phyloP scores from a whole-genome alignment of 2,888 invertebrate genomes.

The Tubiluchus corallicola region DNA sequence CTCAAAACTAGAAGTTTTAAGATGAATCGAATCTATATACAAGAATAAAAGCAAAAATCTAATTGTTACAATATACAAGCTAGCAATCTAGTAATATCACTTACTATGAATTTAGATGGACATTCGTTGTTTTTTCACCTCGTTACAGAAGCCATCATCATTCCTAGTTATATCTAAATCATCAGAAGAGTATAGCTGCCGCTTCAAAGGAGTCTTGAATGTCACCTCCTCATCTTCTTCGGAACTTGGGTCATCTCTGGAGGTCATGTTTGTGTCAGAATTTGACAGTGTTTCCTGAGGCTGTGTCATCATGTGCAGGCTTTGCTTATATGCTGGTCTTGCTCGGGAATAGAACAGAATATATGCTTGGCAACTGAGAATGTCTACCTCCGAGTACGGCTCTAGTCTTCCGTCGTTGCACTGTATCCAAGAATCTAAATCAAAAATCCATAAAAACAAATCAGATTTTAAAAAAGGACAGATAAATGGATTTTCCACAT shows the following conservation, averaged over 20 bases:
- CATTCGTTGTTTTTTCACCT: neutral
- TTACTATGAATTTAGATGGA: no score
- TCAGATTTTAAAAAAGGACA: no score
- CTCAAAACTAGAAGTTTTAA: no score
- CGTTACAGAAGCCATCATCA: neutral
- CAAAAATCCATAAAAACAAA: conserved; percentile 22
- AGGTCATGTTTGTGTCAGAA: neutral
- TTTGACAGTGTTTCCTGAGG: neutral
- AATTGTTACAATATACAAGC: no score
- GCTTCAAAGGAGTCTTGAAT: neutral
- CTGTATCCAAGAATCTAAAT: conserved; percentile 26
- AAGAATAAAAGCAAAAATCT: no score
- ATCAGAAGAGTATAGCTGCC: no score
- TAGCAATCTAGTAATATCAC: no score
- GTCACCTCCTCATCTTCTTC: conserved; percentile 1
- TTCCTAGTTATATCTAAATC: no score
- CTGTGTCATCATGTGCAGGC: neutral
- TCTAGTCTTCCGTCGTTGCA: conserved; percentile 27
- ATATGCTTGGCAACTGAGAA: conserved; percentile 25
- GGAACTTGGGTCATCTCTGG: neutral
- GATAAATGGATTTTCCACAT: no score
- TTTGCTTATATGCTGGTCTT: neutral
- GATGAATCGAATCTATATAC: no score
- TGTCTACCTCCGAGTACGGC: conserved; percentile 20
- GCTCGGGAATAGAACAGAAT: conserved; percentile 24